Evolutionary conservation across 2,888 invertebrate species (phyloP).

Genomic region (Latheticus oryzae): DNA sequence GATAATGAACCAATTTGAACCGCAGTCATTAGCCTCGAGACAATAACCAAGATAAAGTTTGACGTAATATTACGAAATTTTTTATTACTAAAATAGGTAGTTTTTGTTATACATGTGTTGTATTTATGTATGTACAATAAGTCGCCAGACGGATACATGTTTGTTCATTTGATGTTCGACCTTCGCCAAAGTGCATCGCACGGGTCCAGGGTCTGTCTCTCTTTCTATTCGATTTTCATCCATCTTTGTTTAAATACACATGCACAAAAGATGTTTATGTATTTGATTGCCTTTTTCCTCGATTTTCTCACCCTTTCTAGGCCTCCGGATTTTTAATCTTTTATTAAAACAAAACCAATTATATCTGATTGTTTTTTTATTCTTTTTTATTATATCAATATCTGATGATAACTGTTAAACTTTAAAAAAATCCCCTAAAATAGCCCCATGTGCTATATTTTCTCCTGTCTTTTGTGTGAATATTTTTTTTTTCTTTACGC

Average conservation of each 20-base stretch:
- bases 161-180: conserved; percentile 64
- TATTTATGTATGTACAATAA: conserved; percentile 48
- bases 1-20: conserved; percentile 24
- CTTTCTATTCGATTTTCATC: conserved; percentile 59
- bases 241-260: conserved; percentile 58
- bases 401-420: no score
- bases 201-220: conserved; percentile 63
- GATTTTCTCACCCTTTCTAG: conserved; percentile 30
- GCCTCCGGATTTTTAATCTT: conserved; percentile 23
- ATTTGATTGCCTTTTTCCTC: conserved; percentile 16
- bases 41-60: conserved; percentile 15
- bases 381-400: no score
- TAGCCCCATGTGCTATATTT: no score
- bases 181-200: conserved; percentile 66
- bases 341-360: conserved; percentile 23
- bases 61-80: conserved; percentile 35
- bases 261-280: conserved; percentile 53
- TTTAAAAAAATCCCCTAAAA: no score
- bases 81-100: conserved; percentile 30
- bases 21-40: conserved; percentile 3
- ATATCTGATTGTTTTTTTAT: conserved; percentile 29
- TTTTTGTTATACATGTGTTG: conserved; percentile 39
- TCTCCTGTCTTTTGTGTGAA: no score
- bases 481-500: no score
- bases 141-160: conserved; percentile 62